Base-by-base conservation (phyloP, 2,888 invertebrate species). In the Augiades crinisus region DNA sequence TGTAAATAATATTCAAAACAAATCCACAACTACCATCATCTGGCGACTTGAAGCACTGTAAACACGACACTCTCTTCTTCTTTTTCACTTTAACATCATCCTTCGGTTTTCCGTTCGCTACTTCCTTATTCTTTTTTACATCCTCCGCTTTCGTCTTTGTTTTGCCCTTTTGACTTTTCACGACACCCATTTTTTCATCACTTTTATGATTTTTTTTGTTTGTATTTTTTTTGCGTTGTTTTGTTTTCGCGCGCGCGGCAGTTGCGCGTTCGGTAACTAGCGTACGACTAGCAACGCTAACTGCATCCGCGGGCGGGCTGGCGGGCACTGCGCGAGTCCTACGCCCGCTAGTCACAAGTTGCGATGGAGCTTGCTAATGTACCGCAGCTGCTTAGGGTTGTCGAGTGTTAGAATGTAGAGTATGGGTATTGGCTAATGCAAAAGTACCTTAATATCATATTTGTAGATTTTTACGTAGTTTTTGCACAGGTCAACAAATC, bases 181-280 rank as follows among this genome's bases (percentile, higher is more conserved):
- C 80, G 49, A 85, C 88, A 81, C 87, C 87, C 87, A 88, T 88
- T 78, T 79, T 76, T 50, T 58, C 65, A 67, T 66, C 62, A 56
- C 5, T 30, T 55, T 53, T 51, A 61, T 56, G 56, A 59, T 58
- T 62, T 65, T 53, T 56, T 56, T 58, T 61, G 40, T 30, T 57
- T 44, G 57, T 61, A 1, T 36, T 12, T 1, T 22, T 17, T 64
- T 62, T 61, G 57, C 58, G 58, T 64, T 62, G n/a, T n/a, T n/a
- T n/a, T n/a, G n/a, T n/a, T n/a, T n/a, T n/a, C n/a, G n/a, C 65
- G 70, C 69, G 68, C 65, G 69, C 64, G 49, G 60, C 83, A 79
- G 82, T 70, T 81, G 81, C 69, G 78, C 85, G 88, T 85, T 87
- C 83, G 73, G 67, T 73, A 83, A 87, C 88, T 88, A 87, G 82